Conservation (phyloP, 2,888 invertebrate species). For the Odontothrips loti region DNA sequence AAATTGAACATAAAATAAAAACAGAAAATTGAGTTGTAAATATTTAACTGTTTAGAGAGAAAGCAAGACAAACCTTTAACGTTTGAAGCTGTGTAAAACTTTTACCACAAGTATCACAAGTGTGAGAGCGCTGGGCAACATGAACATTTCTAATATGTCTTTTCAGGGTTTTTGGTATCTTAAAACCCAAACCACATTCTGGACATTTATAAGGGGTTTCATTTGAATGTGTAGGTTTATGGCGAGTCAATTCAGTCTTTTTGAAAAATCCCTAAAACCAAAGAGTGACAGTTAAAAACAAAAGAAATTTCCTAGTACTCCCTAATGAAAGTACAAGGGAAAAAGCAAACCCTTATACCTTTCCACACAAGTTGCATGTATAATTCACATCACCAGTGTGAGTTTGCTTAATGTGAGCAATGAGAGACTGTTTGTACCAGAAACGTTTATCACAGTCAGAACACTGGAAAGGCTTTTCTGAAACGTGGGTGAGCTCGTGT, state of each 20-base stretch:
- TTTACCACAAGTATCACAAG: not conserved
- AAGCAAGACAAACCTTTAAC: not conserved
- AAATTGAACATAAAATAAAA: not conserved
- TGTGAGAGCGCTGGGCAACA: not conserved
- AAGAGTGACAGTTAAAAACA: too few species aligned
- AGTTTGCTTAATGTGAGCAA: not conserved
- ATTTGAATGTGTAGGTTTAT: conserved; percentile 1
- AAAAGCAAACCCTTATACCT: not conserved
- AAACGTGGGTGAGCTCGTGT: not conserved
- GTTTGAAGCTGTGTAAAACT: not conserved
- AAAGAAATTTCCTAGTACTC: too few species aligned
- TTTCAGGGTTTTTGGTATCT: not conserved
- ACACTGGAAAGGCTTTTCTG: conserved; percentile 5
- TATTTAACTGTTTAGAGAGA: not conserved
- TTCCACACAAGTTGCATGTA: not conserved
- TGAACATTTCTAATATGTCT: conserved; percentile 11
- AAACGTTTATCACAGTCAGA: conserved; percentile 11
- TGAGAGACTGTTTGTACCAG: conserved; percentile 6
- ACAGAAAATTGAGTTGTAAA: not conserved
- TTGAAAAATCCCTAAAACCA: conserved; percentile 1
- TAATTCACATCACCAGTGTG: conserved; percentile 5
- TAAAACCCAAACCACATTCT: not conserved
- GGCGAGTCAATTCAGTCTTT: conserved; percentile 2
- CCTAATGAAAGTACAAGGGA: not conserved
- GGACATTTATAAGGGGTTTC: not conserved